Percentiles rank a stretch among this genome's conserved stretches.
Evolutionary conservation across 2,113 vertebrate genomes (phyloP).

Genomic region (Sprattus sprattus): DNA sequence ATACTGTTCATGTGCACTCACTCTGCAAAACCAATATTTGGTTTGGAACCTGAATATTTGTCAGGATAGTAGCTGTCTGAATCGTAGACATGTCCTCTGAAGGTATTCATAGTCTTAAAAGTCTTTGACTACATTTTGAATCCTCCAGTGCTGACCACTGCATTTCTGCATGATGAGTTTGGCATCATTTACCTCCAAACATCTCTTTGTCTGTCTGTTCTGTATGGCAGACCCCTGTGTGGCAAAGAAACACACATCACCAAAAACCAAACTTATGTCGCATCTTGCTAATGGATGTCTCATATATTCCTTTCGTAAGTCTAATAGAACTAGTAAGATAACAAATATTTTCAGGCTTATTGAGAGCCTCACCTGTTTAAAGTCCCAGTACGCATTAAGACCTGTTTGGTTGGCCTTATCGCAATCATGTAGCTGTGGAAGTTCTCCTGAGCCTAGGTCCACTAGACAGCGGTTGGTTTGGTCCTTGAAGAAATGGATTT

Average conservation of each 20-base stretch:
- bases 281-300: background rate
- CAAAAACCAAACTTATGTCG: background rate
- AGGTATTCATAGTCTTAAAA: slow-evolving; percentile 45
- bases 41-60: too few species aligned
- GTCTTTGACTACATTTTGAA: slow-evolving; percentile 54
- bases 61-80: too few species aligned
- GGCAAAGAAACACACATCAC: background rate
- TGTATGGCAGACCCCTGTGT: slow-evolving; percentile 58
- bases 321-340: background rate
- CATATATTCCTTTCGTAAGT: background rate
- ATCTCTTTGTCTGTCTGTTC: slow-evolving; percentile 66
- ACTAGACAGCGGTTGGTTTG: slow-evolving; percentile 59
- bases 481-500: slow-evolving; percentile 54
- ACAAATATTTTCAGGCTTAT: background rate
- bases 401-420: slow-evolving; percentile 46
- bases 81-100: too few species aligned
- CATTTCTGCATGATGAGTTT: slow-evolving; percentile 59
- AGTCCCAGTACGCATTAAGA: slow-evolving; percentile 66
- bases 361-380: slow-evolving; percentile 63
- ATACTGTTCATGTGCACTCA: too few species aligned
- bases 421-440: slow-evolving; percentile 57
- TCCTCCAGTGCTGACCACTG: slow-evolving; percentile 66
- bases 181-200: slow-evolving; percentile 58
- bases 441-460: slow-evolving; percentile 45
- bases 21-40: too few species aligned